Conservation (phyloP, 2,888 invertebrate species). For the Tetramorium bicarinatum region DNA sequence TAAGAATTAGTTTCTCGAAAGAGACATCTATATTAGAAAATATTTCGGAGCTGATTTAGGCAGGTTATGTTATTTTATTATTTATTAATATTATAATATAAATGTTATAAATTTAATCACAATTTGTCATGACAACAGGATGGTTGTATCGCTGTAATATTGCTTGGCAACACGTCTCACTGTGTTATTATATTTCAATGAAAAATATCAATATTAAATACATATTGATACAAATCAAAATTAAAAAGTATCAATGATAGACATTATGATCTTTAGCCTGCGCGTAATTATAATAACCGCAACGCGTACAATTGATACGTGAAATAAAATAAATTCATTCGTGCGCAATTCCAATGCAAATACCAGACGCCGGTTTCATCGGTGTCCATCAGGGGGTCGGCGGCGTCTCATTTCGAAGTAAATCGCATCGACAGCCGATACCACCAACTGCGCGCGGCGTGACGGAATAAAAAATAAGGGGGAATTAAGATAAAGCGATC, state of each 20-base stretch:
- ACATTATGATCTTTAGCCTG: background rate
- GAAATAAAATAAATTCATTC: constrained; percentile 6
- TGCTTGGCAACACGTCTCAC: background rate
- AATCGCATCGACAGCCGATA: constrained; percentile 48
- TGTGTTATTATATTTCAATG: background rate
- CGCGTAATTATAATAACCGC: background rate
- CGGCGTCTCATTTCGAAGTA: constrained; percentile 20
- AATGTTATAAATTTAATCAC: background rate
- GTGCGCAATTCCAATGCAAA: constrained; percentile 22
- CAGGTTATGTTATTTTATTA: background rate
- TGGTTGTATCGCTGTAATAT: background rate
- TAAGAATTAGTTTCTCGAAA: background rate
- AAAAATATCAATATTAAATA: constrained; percentile 4
- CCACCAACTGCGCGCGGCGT: constrained; percentile 4
- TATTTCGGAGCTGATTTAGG: background rate
- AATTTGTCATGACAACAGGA: background rate
- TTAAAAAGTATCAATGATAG: background rate
- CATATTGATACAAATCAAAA: constrained; percentile 1
- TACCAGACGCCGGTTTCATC: constrained; percentile 23
- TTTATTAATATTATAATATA: background rate
- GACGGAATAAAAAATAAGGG: constrained; percentile 45
- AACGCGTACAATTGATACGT: background rate
- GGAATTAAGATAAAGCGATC: constrained; percentile 63
- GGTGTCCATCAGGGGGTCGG: constrained; percentile 22
- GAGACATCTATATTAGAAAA: background rate